Base-by-base conservation (phyloP, 1,140 invertebrate species). In the Diorhabda sublineata region DNA sequence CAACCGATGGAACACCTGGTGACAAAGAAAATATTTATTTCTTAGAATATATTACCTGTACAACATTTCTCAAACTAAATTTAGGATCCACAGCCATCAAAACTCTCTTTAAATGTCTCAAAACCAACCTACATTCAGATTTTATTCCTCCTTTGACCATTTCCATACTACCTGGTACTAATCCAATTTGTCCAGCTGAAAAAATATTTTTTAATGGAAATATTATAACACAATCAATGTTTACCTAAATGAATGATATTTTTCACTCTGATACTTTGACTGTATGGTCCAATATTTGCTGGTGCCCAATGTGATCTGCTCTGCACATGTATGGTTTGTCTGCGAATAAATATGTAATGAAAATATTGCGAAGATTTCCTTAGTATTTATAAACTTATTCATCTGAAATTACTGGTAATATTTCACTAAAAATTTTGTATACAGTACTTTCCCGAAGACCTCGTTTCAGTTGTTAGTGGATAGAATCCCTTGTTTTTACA, bases 231-330 rank as follows among this genome's bases (percentile, higher is more conserved):
- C 26, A 7, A 7, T 56, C 6, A n/a, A 56, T 60, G 58, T 45
- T 44, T 64, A 64, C 63, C 63, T 64, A 97, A 88, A 79, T 91
- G 90, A 47, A 96, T 90, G 72, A 93, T 88, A 74, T 94, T 90
- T 64, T 76, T 80, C 79, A 94, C 92, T 83, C 89, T 88, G 68
- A 93, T 86, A 42, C 92, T 92, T 84, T 98, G 96, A 79, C 95
- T 97, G 81, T 97, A 98, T 45, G 96, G 95, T 9, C 95, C 95
- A 74, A 98, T 97, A 79, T 96, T 97, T 58, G 94, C 94, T 4
- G 95, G 95, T 3, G 95, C 95, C 96, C 96, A 98, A 83, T 97
- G 94, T 42, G 95, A 97, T 68, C 97, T 90, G 62, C 94, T 91
- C 82, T 97, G 95, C 43, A 97, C 95, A 82, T 97, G 95, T 91